A percentile compares a stretch with the other conserved stretches of the same genome.
phyloP scores from a whole-genome alignment of 2,113 vertebrate genomes.

The Lathamus discolor region DNA sequence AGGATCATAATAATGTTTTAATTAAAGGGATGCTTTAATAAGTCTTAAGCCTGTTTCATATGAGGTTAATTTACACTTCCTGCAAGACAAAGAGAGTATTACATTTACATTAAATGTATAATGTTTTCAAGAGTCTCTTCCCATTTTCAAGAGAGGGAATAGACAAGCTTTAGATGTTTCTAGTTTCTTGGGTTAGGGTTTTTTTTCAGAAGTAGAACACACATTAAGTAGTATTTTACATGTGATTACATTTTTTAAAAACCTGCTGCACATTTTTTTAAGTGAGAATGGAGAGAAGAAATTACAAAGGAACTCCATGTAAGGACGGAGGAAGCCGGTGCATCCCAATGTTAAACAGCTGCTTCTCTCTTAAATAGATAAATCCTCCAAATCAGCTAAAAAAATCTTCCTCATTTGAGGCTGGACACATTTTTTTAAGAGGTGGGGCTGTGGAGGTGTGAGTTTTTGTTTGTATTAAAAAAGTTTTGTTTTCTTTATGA shows the following conservation, averaged over 20 bases:
- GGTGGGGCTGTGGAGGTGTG: accelerated
- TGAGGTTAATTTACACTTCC: background rate
- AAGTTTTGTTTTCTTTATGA: background rate
- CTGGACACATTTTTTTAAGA: background rate
- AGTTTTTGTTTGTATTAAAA: constrained; percentile 1
- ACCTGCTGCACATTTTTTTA: background rate
- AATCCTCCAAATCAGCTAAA: constrained; percentile 46
- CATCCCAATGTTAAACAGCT: background rate
- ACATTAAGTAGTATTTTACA: background rate
- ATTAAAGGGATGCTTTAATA: background rate
- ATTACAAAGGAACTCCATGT: background rate
- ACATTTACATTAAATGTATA: background rate
- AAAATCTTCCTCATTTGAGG: constrained; percentile 17
- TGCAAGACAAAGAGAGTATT: background rate
- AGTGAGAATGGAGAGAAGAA: background rate
- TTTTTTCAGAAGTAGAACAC: background rate
- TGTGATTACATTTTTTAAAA: background rate
- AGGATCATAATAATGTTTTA: background rate
- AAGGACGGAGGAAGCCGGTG: background rate
- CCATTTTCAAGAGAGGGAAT: background rate
- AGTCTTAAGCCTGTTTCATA: background rate
- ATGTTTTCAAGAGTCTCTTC: background rate
- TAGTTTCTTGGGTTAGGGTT: background rate
- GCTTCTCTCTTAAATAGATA: constrained; percentile 16
- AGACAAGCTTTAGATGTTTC: background rate